A percentile compares a stretch with the other conserved stretches of the same genome.
These are phyloP conservation scores for Athrips mouffetella DNA, from an alignment of 2,888 invertebrate genomes.

Conservation along the genomic window DNA sequence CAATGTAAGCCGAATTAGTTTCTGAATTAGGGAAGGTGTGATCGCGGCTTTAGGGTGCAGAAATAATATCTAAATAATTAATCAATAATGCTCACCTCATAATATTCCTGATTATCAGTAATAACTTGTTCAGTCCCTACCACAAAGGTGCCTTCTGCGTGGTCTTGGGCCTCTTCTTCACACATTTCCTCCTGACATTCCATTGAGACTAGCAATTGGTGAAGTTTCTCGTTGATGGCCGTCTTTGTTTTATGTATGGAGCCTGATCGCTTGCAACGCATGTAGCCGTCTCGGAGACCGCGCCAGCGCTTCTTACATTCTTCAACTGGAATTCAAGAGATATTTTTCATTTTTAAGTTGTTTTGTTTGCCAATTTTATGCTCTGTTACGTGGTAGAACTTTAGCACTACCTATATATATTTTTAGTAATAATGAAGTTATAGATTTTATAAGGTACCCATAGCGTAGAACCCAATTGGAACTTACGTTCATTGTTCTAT, in stretches of 20 bases:
- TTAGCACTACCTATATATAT: too few species aligned
- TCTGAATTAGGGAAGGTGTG: too few species aligned
- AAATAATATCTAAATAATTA: too few species aligned
- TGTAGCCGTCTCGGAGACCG: constrained; percentile 73
- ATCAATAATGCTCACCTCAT: constrained; percentile 46
- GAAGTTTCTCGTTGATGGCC: constrained; percentile 56
- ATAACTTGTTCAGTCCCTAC: constrained; percentile 55
- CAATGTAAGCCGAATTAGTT: too few species aligned
- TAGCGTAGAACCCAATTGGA: too few species aligned
- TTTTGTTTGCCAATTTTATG: not conserved
- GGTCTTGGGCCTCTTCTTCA: constrained; percentile 25
- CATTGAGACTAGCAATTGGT: constrained; percentile 22
- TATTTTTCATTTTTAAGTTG: not conserved
- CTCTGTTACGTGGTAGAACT: too few species aligned
- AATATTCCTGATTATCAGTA: constrained; percentile 69
- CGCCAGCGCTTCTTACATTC: constrained; percentile 79
- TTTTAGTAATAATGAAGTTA: too few species aligned
- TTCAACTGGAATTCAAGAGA: constrained; percentile 57
- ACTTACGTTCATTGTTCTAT: too few species aligned
- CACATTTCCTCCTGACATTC: constrained; percentile 34
- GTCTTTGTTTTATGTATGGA: constrained; percentile 55
- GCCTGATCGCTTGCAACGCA: constrained; percentile 66
- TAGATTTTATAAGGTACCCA: too few species aligned
- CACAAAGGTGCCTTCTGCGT: constrained; percentile 24
- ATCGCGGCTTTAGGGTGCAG: too few species aligned